Evolutionary conservation across 2,888 invertebrate species (phyloP), one percentile per base, ranked within the genome.

Genomic region (Yponomeuta sedellus): DNA sequence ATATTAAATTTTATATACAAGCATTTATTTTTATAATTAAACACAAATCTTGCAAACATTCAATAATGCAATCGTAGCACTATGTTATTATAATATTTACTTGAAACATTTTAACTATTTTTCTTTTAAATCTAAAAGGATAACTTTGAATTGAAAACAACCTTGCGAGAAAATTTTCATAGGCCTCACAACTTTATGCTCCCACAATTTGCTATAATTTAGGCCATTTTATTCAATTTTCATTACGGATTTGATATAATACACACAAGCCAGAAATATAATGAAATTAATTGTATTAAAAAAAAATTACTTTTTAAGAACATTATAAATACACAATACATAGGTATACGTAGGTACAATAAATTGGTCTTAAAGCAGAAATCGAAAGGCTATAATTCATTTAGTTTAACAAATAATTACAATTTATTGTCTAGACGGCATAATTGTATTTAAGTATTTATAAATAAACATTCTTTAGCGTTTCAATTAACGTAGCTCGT

Each of bases 11-110:
- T 75, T 89, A 90, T 91, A 86, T 89, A 91, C 88, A 90, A 91
- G 90, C 90, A 81, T 91, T 89, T 90, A 90, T 89, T 88, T 85
- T 85, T 82, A 84, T 86, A 89, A 87, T 86, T 81, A 85, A 90
- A 89, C 88, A 86, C 82, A 91, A 90, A 87, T 70, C 72, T 84
- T 87, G 90, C 89, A 86, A 87, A 90, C 87, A 88, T 89, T 88
- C 86, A 90, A 83, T 88, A 87, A 87, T 87, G 86, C 86, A 87
- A 87, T 85, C 80, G 88, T 86, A 89, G 86, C 87, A 83, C 87
- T 89, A 87, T 86, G 75, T 75, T 71, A 68, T 69, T 77, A 78
- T 85, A 87, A 88, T 67, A 67, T 61, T 86, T 87, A 85, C 87
- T 80, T 74, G 80, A 84, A 84, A 81, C 74, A 71, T 75, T 74